Percentiles rank a stretch among this genome's conserved stretches.
Conservation (phyloP, 2,888 invertebrate species). For the Conus canariensis region DNA sequence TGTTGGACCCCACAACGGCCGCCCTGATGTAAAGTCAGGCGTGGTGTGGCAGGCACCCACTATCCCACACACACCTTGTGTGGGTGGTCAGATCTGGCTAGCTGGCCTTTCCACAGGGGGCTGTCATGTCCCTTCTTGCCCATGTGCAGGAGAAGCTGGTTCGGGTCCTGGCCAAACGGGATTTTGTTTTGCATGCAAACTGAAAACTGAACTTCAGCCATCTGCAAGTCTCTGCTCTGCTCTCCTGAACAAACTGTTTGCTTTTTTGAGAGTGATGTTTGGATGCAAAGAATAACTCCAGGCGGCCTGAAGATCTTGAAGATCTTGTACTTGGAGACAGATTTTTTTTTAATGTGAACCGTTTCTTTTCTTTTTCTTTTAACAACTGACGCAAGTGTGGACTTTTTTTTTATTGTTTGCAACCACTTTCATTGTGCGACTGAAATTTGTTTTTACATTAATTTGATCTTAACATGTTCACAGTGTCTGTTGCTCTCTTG, state of each 20-base stretch:
- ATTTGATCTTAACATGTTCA: constrained; percentile 8
- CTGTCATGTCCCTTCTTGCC: constrained; percentile 9
- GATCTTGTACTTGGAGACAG: constrained; percentile 1
- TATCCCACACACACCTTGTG: constrained; percentile 37
- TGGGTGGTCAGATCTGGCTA: constrained; percentile 21
- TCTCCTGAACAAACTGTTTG: constrained; percentile 32
- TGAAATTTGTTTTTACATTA: background rate
- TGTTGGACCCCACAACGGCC: constrained; percentile 49
- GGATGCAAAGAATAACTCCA: constrained; percentile 2
- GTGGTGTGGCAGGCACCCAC: constrained; percentile 28
- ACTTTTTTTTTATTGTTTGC: constrained; percentile 6
- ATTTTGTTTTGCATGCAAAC: constrained; percentile 29
- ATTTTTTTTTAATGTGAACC: background rate
- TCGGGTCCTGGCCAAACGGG: background rate
- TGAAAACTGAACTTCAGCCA: background rate
- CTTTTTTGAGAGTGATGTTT: background rate
- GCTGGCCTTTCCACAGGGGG: constrained; percentile 27
- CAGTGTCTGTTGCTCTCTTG: background rate
- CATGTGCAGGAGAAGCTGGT: constrained; percentile 17
- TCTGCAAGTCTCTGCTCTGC: background rate
- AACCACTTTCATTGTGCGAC: background rate
- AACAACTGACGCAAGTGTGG: constrained; percentile 31
- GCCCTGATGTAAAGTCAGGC: constrained; percentile 51
- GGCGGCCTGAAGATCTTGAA: constrained; percentile 2
- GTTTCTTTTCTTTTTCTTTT: constrained; percentile 10